phyloP scores from a whole-genome alignment of 2,113 vertebrate genomes.

The Rhabdomys dilectus region DNA sequence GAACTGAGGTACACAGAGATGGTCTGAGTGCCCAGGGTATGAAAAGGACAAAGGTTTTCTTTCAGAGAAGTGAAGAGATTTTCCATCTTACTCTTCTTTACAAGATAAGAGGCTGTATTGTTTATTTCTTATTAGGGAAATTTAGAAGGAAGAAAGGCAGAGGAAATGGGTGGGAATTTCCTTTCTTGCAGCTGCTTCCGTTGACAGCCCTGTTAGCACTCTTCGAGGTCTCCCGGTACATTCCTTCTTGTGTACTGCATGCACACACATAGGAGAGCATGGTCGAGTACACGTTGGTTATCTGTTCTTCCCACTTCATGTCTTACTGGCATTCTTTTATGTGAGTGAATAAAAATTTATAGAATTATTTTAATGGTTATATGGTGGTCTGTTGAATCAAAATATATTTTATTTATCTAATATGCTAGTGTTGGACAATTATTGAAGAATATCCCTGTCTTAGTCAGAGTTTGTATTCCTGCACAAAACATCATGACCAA shows the following conservation, averaged over 20 bases:
- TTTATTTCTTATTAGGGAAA: conserved; percentile 8
- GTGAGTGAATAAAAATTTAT: background rate
- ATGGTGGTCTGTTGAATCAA: background rate
- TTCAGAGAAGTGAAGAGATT: background rate
- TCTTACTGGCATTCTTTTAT: background rate
- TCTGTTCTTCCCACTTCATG: background rate
- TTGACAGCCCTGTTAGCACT: background rate
- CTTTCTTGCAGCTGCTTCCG: background rate
- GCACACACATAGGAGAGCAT: background rate
- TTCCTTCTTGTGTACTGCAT: background rate
- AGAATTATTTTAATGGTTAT: background rate
- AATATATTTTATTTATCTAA: background rate
- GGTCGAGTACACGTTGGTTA: background rate
- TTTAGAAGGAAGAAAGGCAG: background rate
- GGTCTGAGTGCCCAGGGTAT: background rate
- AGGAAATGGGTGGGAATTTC: background rate
- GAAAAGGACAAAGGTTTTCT: background rate
- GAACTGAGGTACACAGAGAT: background rate
- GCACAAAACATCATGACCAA: no score
- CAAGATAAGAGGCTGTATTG: background rate
- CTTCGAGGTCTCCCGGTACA: background rate
- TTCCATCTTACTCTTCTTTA: background rate
- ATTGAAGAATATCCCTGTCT: background rate
- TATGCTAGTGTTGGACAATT: background rate
- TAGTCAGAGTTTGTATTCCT: no score